These are phyloP conservation scores for Cephus rjabovi DNA, from an alignment of 2,888 invertebrate species.

Conservation along the genomic window DNA sequence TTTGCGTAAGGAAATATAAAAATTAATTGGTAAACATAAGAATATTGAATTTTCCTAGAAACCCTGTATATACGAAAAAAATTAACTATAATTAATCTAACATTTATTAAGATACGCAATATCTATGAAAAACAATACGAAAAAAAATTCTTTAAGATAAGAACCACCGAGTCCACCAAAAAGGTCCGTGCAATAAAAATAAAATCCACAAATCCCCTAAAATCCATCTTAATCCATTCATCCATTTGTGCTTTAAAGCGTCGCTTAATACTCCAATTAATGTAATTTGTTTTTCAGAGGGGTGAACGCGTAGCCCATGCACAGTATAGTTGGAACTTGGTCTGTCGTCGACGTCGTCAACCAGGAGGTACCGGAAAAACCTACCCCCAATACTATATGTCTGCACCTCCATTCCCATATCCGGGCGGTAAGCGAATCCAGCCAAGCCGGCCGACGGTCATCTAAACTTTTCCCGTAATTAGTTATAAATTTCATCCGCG, in stretches of 20 bases:
- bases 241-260: slow-evolving; percentile 26
- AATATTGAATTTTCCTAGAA: background rate
- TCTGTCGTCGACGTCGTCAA: slow-evolving; percentile 9
- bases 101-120: background rate
- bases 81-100: background rate
- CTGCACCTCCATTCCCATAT: slow-evolving; percentile 30
- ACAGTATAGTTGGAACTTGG: background rate
- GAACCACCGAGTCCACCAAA: background rate
- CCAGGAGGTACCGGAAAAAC: background rate
- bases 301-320: background rate
- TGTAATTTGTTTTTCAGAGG: slow-evolving; percentile 48
- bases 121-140: background rate
- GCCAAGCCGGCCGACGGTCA: slow-evolving; percentile 44
- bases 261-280: slow-evolving; percentile 54
- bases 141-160: background rate
- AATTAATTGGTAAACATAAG: background rate
- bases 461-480: slow-evolving; percentile 63
- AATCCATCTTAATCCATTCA: slow-evolving; percentile 49
- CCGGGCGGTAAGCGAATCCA: slow-evolving; percentile 25
- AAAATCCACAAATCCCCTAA: slow-evolving; percentile 23
- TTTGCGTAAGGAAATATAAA: background rate
- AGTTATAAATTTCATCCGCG: slow-evolving; percentile 63
- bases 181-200: background rate
- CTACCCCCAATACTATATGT: slow-evolving; percentile 5
- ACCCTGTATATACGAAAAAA: background rate